Evolutionary conservation across 2,113 vertebrate species (phyloP).

Genomic region (Python bivittatus): DNA sequence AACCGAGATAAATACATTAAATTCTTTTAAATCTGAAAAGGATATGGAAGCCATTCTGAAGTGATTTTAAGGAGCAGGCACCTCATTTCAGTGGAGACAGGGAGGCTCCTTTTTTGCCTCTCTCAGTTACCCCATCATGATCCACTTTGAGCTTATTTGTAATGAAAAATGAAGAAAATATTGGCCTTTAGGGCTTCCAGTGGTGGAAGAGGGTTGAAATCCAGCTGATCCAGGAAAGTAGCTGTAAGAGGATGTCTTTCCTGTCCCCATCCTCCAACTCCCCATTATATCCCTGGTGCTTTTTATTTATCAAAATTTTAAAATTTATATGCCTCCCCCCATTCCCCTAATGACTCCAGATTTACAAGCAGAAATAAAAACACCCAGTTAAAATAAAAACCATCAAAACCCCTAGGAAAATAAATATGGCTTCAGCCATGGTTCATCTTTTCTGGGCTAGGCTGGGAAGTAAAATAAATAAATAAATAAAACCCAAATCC

Average conservation of each 20-base stretch:
- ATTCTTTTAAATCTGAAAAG: not conserved
- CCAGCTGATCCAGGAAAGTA: not conserved
- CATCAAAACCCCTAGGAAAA: not conserved
- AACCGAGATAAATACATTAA: not conserved
- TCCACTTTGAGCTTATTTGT: not conserved
- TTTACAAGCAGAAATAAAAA: not conserved
- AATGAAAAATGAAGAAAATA: not conserved
- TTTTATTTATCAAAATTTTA: not conserved
- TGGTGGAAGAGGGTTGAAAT: not conserved
- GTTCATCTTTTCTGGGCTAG: not conserved
- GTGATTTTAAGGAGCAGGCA: not conserved
- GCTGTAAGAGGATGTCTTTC: not conserved
- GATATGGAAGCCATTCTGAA: not conserved
- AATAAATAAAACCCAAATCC: not conserved
- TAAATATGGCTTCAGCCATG: not conserved
- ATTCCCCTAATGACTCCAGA: not conserved
- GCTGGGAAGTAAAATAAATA: not conserved
- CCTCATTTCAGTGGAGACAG: not conserved
- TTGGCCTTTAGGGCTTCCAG: not conserved
- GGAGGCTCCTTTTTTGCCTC: not conserved
- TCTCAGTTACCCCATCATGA: not conserved
- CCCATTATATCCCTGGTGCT: not conserved
- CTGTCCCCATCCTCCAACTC: not conserved
- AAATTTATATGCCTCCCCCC: not conserved
- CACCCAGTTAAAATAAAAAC: not conserved